Base-by-base conservation (phyloP, 92 coral and sea anemone species). In the Phymanthus crucifer region DNA sequence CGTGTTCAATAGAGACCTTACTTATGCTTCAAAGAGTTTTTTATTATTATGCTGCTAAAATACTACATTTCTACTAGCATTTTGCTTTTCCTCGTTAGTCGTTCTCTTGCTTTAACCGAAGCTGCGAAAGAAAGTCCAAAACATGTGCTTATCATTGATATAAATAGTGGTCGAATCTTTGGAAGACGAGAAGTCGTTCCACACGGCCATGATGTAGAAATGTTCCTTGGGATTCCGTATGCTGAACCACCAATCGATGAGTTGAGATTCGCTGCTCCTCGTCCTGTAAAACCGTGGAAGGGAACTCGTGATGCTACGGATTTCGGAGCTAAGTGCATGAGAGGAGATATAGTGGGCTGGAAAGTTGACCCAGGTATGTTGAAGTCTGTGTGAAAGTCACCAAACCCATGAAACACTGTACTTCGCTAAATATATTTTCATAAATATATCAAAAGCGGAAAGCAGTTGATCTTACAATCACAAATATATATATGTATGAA, bases 211-310 rank as follows among this genome's bases (percentile, higher is more conserved):
- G 40, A 68, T 10, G 89, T 80, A 33, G 77, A 87, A 48, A 58
- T 70, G 80, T 92, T 86, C 74, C 94, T 92, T 56, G 94, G 97
- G 27, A 87, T 92, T 45, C 97, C 97, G 50, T 92, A 84, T 48
- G 97, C 93, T 17, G 72, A 83, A 32, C 86, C 97, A 23, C 97
- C 97, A 12, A 70, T 90, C 46, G 94, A 87, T 12, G 79, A 85
- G 48, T 74, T 90, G 48, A 85, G 97, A 66, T 92, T 92, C 82
- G 76, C 84, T 32, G 84, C 89, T 50, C 97, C 97, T 56, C 73
- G 83, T 43, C 94, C 90, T 12, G 84, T 69, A 13, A 61, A 81
- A 40, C 90, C 90, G 10, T 89, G 93, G 93, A 72, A 40, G 6
- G 90, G 87, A 38, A 83, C 82, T 19, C 86, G 85, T 37, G 87